Base-by-base conservation (phyloP, 2,888 invertebrate species). In the Aethes cnicana region DNA sequence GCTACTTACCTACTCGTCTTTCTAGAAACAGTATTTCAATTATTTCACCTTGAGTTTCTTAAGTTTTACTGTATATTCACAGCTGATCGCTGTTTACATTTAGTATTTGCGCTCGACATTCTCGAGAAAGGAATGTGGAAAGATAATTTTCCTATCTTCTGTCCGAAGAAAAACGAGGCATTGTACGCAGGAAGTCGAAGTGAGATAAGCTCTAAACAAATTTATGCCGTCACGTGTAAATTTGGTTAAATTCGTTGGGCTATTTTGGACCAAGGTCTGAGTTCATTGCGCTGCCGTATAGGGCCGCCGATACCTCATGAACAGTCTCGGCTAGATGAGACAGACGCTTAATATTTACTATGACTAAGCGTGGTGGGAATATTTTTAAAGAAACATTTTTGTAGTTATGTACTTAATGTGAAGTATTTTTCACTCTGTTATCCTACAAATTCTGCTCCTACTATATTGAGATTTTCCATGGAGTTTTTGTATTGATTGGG, bases 231-330 rank as follows among this genome's bases (percentile, higher is more conserved):
- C 65, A 62, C 61, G 68, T 70, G 77, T 80, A 78, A 81, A 77
- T 81, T 82, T 78, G 74, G 80, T 74, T 69, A 73, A 77, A 80
- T 77, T 83, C 70, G 65, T 77, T 70, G 69, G 68, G 63, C 77
- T 83, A 83, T 83, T 83, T 80, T 64, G 55, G 69, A 74, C 66
- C 80, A 82, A 83, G 84, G 83, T 73, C 74, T 60, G 68, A 58
- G 84, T 77, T 85, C 83, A 80, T 60, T 74, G 83, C 56, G 68
- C 72, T 59, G 61, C 77, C 77, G 68, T 73, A 65, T 74, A 71
- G 64, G 74, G 75, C 56, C 55, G 58, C 60, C 54, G 57, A 58
- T 63, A 55, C 42, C 54, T 59, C 53, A 63, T 56, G 33, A 14
- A 39, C 30, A 35, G 18, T 21, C 44, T 4, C 6, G 6, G 8